Evolutionary conservation across 2,113 vertebrate species (phyloP), one percentile per base, ranked within the genome.

Genomic region (Hippocampus mohnikei): DNA sequence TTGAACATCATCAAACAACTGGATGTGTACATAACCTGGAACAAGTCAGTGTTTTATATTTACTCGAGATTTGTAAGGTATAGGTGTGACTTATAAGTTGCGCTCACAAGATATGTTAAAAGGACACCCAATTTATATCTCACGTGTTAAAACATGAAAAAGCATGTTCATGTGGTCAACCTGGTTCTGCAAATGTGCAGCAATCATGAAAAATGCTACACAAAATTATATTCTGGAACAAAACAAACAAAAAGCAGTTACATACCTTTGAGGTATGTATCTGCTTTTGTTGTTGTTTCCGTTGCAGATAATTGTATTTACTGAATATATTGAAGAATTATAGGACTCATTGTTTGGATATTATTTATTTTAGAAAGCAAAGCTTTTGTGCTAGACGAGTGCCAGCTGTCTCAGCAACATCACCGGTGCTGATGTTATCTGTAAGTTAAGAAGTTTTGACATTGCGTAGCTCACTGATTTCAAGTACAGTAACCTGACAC

Each of bases 381-480:
- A 40, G 66, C 40, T 72, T 62, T 62, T 29, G 73, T 81, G 61
- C 69, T 65, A 77, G 77, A 76, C 65, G 74, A 73, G 21, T 27
- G 16, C 61, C 71, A 53, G 79, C 84, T 87, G 66, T 78, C 78
- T 84, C 81, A 84, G 81, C 85, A 85, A 78, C 77, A 83, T 74
- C 68, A 60, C 69, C 76, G 56, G 55, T 61, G 64, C 68, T 8
- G 44, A 70, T 33, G 75, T 87, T 84, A 85, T 88, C 85, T 79
- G 80, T 84, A 87, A 88, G 87, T 84, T 85, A 87, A 88, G 83
- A 85, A 73, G 78, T 78, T 88, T 88, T 89, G 75, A 78, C 85
- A 76, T 67, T 52, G 63, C 81, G 77, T 71, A 73, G 69, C 66
- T n/a, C 48, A 63, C 64, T 69, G 75, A 78, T 84, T 89, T 84